These are phyloP conservation scores for Argyresthia albistria DNA, from an alignment of 2,888 invertebrate species.

Conservation along the genomic window DNA sequence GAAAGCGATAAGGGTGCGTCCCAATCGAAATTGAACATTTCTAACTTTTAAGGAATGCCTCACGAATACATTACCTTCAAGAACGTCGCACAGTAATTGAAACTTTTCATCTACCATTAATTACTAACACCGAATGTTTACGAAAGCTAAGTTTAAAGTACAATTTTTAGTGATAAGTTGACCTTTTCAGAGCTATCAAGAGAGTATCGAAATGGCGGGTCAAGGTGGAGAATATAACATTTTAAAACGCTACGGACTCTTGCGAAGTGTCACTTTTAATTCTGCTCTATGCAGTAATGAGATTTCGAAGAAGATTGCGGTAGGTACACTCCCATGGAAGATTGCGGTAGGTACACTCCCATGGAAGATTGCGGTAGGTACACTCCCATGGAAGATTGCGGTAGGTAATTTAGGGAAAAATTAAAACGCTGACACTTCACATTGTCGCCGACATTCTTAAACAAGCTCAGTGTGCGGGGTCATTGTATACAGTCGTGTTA, in stretches of 20 bases:
- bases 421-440: too few relatives aligned
- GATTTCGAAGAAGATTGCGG: background rate
- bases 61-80: constrained; percentile 41
- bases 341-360: too few relatives aligned
- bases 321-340: background rate
- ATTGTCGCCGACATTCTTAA: too few relatives aligned
- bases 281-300: background rate
- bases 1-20: constrained; percentile 21
- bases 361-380: too few relatives aligned
- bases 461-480: constrained; percentile 10
- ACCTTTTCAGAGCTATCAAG: constrained; percentile 16
- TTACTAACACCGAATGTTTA: constrained; percentile 41
- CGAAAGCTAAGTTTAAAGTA: constrained; percentile 37
- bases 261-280: background rate
- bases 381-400: too few relatives aligned
- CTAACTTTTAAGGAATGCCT: constrained; percentile 1
- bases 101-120: constrained; percentile 20
- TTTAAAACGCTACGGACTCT: background rate
- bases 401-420: too few relatives aligned
- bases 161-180: constrained; percentile 20
- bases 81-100: too few relatives aligned
- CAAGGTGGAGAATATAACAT: background rate
- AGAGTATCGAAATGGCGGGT: constrained; percentile 15
- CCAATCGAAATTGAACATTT: constrained; percentile 33
- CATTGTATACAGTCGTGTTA: constrained; percentile 57